phyloP scores from a whole-genome alignment of 1,140 invertebrate genomes.

The Drosophila repletoides region DNA sequence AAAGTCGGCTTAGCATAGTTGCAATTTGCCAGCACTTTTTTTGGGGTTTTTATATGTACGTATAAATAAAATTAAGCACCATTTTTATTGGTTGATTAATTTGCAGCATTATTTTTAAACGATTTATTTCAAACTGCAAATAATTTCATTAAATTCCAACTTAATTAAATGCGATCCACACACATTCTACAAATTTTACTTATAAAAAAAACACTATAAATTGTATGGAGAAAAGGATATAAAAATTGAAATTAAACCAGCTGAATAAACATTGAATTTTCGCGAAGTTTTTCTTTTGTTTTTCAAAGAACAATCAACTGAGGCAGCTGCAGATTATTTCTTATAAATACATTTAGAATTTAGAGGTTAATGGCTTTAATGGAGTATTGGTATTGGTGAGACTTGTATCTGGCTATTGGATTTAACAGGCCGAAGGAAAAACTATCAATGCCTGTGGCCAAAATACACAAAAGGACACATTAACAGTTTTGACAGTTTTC shows the following conservation, averaged over 20 bases:
- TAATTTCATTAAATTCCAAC: conserved; percentile 31
- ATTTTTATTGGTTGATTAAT: conserved; percentile 48
- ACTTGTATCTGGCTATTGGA: too few species aligned
- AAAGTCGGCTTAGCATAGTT: too few species aligned
- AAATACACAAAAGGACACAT: conserved; percentile 36
- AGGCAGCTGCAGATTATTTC: too few species aligned
- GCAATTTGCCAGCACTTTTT: too few species aligned
- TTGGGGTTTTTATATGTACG: neutral
- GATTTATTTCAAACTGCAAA: neutral
- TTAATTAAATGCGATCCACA: conserved; percentile 38
- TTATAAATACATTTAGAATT: too few species aligned
- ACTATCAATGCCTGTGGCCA: conserved; percentile 47
- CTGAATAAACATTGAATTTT: neutral
- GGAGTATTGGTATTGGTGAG: too few species aligned
- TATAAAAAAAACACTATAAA: too few species aligned
- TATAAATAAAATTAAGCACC: conserved; percentile 27
- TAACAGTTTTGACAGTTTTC: conserved; percentile 78
- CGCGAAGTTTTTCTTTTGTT: too few species aligned
- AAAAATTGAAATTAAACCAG: neutral
- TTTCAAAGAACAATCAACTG: too few species aligned
- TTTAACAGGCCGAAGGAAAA: neutral
- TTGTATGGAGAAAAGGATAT: neutral
- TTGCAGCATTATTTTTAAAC: too few species aligned
- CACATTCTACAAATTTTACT: too few species aligned
- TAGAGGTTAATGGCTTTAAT: too few species aligned